These are phyloP conservation scores for Eupithecia insigniata DNA, from an alignment of 2,888 invertebrate species.

Conservation along the genomic window DNA sequence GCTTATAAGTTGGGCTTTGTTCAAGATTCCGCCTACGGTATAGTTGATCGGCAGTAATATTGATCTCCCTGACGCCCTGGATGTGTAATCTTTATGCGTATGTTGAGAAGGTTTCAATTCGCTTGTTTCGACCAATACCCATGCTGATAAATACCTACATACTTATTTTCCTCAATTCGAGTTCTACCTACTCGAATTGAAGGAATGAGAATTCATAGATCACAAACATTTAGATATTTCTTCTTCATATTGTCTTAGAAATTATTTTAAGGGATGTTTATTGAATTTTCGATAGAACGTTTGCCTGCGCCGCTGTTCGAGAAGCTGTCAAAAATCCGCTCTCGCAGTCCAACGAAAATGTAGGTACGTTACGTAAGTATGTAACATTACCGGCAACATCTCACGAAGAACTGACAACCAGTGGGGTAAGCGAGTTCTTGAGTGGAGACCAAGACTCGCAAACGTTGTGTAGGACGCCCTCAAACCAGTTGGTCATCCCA, in stretches of 20 bases:
- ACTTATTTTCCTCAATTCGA: neutral
- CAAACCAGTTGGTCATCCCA: no score
- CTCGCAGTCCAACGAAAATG: neutral
- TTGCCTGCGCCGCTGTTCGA: neutral
- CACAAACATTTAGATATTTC: neutral
- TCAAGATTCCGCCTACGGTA: constrained; percentile 15
- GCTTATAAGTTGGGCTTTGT: constrained; percentile 61
- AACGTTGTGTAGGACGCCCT: no score
- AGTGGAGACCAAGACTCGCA: no score
- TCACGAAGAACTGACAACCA: no score
- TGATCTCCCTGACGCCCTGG: neutral
- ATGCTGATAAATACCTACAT: neutral
- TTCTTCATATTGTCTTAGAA: neutral
- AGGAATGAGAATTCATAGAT: neutral
- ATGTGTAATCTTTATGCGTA: neutral
- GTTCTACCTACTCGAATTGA: neutral
- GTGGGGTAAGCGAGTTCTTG: no score
- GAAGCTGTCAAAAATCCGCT: neutral
- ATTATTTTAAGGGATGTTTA: no score
- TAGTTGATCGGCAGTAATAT: constrained; percentile 2
- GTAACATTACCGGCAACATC: no score
- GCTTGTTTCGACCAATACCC: neutral
- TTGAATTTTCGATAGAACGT: neutral
- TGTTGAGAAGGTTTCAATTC: neutral
- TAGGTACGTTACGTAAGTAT: no score